Evolutionary conservation across 2,888 invertebrate genomes (phyloP).

Genomic region (Cryptocephalus primarius): DNA sequence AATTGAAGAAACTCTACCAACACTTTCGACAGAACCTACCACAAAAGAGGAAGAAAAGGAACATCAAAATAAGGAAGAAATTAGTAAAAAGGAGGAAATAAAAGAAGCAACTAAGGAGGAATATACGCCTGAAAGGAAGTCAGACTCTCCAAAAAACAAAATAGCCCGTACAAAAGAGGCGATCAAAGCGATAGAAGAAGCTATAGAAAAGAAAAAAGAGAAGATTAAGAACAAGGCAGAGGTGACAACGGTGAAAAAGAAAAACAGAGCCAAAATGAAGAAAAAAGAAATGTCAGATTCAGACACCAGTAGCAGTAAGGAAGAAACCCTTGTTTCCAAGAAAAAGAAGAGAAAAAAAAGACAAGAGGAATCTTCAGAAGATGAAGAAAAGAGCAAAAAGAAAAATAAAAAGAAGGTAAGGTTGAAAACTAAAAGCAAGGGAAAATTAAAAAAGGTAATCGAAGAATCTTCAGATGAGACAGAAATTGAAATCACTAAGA

Average conservation of each 20-base stretch:
- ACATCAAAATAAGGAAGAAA: not conserved
- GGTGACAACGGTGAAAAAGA: not conserved
- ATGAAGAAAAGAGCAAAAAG: not conserved
- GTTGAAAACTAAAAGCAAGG: slow-evolving; percentile 3
- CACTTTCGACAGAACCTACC: not conserved
- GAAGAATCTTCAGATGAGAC: slow-evolving; percentile 6
- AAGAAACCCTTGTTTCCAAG: not conserved
- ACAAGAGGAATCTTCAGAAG: not conserved
- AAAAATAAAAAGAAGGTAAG: slow-evolving; percentile 3
- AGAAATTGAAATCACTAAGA: slow-evolving; percentile 8
- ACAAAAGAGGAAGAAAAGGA: slow-evolving; percentile 5
- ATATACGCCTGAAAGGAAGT: not conserved
- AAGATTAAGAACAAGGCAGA: not conserved
- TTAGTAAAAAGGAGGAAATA: slow-evolving; percentile 1
- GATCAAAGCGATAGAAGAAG: not conserved
- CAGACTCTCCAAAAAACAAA: too few species aligned
- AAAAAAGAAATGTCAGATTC: not conserved
- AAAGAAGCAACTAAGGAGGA: not conserved
- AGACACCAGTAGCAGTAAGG: too few species aligned
- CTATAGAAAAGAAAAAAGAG: slow-evolving; percentile 2
- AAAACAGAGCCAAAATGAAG: not conserved
- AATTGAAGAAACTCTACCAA: slow-evolving; percentile 10
- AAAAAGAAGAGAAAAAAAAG: not conserved
- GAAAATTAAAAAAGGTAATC: not conserved
- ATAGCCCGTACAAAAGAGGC: not conserved